Base-by-base conservation (phyloP, 37 sponge, comb jelly and placozoan genomes). In the Halichondria panicea region DNA sequence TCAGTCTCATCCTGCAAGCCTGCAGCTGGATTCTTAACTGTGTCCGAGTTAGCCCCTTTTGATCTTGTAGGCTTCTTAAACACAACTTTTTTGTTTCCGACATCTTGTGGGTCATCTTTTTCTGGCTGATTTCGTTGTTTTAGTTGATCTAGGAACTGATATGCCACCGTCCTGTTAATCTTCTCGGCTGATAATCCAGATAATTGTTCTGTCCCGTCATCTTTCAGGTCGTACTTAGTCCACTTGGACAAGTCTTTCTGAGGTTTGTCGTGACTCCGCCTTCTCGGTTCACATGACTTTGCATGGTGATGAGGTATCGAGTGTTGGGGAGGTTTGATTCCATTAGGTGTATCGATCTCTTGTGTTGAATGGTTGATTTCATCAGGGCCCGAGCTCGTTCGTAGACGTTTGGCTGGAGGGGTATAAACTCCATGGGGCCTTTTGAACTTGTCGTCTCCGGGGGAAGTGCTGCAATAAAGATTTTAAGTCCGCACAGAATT, bases 221-320 rank as follows among this genome's bases (percentile, higher is more conserved):
- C 83, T 12, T 38, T 54, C 4, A 87, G 63, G 65, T 81, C 71
- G 43, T 87, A 87, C 71, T 76, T 87, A 22, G 63, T 76, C 88
- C 88, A 87, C 57, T 78, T 78, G 24, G 46, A 35, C n/a, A n/a
- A n/a, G n/a, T n/a, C n/a, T n/a, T n/a, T n/a, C n/a, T n/a, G n/a
- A n/a, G n/a, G n/a, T n/a, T n/a, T n/a, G n/a, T n/a, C n/a, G n/a
- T n/a, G n/a, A n/a, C n/a, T n/a, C 35, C 63, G 56, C 18, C 64
- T 63, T 43, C 63, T 37, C 27, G 46, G 35, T 2, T 32, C 64
- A 41, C 63, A 31, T 40, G 42, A 63, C 12, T 63, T 63, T 27
- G 33, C 61, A 12, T 34, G 61, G 12, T 60, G 61, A 1, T 28
- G 27, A 34, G 61, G 61, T 0, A 12, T 32, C 1, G 61, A 28